Evolutionary conservation across 1,140 invertebrate species (phyloP).

Genomic region (Uloborus diversus): DNA sequence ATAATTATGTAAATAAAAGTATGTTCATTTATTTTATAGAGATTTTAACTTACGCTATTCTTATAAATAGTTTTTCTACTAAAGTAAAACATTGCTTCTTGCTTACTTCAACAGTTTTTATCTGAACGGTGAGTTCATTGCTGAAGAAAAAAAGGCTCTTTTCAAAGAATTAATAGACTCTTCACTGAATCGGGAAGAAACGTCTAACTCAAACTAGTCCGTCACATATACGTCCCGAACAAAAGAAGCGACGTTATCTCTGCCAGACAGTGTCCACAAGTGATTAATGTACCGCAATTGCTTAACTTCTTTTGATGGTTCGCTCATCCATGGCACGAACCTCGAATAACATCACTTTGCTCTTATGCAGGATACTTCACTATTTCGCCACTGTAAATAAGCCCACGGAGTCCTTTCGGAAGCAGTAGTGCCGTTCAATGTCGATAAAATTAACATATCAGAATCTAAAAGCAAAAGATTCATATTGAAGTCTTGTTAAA

Average conservation of each 20-base stretch:
- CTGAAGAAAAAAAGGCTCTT: too few species aligned
- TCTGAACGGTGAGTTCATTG: too few species aligned
- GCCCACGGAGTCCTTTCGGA: constrained; percentile 6
- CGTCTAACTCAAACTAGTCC: neutral
- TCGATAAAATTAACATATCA: constrained; percentile 7
- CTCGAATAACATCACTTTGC: constrained; percentile 45
- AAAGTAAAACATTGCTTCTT: too few species aligned
- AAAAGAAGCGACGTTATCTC: constrained; percentile 47
- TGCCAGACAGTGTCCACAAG: constrained; percentile 32
- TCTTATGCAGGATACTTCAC: constrained; percentile 27
- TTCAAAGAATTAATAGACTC: constrained; percentile 10
- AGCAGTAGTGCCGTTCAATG: constrained; percentile 1
- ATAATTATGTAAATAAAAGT: too few species aligned
- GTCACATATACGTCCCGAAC: constrained; percentile 25
- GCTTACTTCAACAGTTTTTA: too few species aligned
- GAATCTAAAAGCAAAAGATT: neutral
- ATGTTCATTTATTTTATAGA: too few species aligned
- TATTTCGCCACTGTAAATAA: constrained; percentile 6
- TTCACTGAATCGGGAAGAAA: constrained; percentile 9
- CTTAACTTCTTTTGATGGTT: constrained; percentile 48
- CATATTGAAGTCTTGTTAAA: constrained; percentile 4
- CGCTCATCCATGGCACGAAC: constrained; percentile 7
- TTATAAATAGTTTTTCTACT: too few species aligned
- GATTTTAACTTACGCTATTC: too few species aligned
- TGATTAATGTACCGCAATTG: constrained; percentile 44